Evolutionary conservation across 2,888 invertebrate species (phyloP).

Genomic region (Nomada fabriciana): DNA sequence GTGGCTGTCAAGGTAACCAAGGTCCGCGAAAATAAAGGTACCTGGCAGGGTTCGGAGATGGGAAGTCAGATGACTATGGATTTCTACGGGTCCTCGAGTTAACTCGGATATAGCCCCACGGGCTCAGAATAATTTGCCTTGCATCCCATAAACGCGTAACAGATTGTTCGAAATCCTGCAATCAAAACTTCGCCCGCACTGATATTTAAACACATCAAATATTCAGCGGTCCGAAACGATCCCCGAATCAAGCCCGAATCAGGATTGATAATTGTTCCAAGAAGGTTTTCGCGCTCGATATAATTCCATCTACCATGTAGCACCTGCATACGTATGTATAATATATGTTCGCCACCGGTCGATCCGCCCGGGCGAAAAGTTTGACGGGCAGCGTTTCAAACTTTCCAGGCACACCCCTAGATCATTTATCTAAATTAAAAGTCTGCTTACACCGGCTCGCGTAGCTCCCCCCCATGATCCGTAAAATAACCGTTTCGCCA

Average conservation of each 20-base stretch:
- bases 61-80: too few species aligned
- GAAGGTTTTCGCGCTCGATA: neutral
- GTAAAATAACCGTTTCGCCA: conserved; percentile 40
- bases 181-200: too few species aligned
- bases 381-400: conserved; percentile 38
- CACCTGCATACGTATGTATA: neutral
- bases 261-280: neutral
- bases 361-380: conserved; percentile 44
- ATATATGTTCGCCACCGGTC: neutral
- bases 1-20: too few species aligned
- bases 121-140: too few species aligned
- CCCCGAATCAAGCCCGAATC: neutral
- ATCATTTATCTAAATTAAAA: conserved; percentile 59
- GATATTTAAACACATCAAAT: neutral
- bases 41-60: too few species aligned
- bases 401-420: conserved; percentile 24
- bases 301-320: too few species aligned
- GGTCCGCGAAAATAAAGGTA: too few species aligned
- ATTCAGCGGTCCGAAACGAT: neutral
- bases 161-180: too few species aligned
- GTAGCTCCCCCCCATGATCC: conserved; percentile 9
- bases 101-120: too few species aligned
- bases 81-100: too few species aligned
- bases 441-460: conserved; percentile 11
- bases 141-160: too few species aligned